Evolutionary conservation across 2,113 vertebrate species (phyloP), one percentile per base, ranked within the genome.

Genomic region (Donacobius atricapilla): DNA sequence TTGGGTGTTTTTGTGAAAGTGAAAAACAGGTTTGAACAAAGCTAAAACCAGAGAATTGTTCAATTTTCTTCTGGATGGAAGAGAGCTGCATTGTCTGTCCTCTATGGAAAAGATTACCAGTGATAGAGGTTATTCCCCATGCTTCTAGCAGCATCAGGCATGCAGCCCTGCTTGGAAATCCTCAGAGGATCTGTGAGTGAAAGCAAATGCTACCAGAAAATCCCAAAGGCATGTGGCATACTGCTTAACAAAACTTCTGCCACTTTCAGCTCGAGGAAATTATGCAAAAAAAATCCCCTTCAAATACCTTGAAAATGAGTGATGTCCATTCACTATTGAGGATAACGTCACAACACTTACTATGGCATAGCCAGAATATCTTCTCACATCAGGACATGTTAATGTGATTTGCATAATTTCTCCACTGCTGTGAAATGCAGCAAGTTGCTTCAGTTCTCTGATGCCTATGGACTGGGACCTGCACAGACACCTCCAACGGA

Each of bases 271-370:
- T 76, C 5, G 5, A 68, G 19, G 9, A 85, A 90, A 72, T 72
- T 40, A 48, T 31, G 2, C 21, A 51, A n/a, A 28, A 83, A 42
- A 37, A 77, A 83, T 6, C 25, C 17, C 18, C 39, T 42, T 39
- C 24, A 15, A 56, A 63, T 56, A 68, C 10, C 9, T 72, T 83
- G 48, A 72, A 78, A 92, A 85, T 68, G 9, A 88, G 15, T 24
- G 12, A 51, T 69, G n/a, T 47, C 53, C 13, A 9, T 90, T 88
- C 37, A 50, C 21, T 9, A 15, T 0, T 25, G 35, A 0, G 0
- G 17, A 28, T 65, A 83, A 28, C 0, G 0, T 54, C 72, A 53
- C 37, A 69, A 47, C 6, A 30, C 45, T 63, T 50, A 51, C 30
- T 44, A 16, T 42, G 64, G 24, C 13, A 51, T 16, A 71, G 37